These are phyloP conservation scores for Phocides pigmalion DNA, from an alignment of 1,140 invertebrate genomes.

Conservation along the genomic window DNA sequence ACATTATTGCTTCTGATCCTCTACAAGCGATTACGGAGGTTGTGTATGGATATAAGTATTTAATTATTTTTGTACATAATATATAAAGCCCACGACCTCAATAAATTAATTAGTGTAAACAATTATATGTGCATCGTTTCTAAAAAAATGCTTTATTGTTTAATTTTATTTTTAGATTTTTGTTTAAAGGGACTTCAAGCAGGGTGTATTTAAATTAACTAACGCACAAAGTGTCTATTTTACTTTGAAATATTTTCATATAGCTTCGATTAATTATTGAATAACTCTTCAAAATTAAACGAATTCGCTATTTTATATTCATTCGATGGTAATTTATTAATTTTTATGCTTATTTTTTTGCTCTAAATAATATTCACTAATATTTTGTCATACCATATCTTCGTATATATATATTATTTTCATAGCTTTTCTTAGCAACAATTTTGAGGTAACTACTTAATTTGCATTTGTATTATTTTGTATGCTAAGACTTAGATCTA, in stretches of 20 bases:
- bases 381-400: no score
- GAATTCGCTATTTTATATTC: conserved; percentile 1
- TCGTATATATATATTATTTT: no score
- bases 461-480: no score
- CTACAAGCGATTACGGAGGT: conserved; percentile 40
- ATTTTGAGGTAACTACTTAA: no score
- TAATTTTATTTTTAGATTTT: background rate
- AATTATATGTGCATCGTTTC: conserved; percentile 39
- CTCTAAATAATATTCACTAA: conserved; percentile 12
- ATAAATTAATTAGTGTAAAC: background rate
- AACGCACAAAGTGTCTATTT: conserved; percentile 56
- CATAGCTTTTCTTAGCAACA: conserved; percentile 14
- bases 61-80: conserved; percentile 18
- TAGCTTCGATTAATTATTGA: conserved; percentile 20
- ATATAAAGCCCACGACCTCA: background rate
- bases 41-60: conserved; percentile 45
- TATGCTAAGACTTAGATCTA: no score
- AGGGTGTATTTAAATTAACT: conserved; percentile 52
- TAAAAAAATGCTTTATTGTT: conserved; percentile 3
- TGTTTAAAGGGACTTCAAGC: conserved; percentile 45
- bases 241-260: conserved; percentile 22
- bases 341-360: background rate
- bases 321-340: conserved; percentile 14
- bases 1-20: conserved; percentile 25
- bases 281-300: background rate